A percentile compares a stretch with the other conserved stretches of the same genome.
phyloP scores from a whole-genome alignment of 2,888 invertebrate species.

The Polydrusus tereticollis region DNA sequence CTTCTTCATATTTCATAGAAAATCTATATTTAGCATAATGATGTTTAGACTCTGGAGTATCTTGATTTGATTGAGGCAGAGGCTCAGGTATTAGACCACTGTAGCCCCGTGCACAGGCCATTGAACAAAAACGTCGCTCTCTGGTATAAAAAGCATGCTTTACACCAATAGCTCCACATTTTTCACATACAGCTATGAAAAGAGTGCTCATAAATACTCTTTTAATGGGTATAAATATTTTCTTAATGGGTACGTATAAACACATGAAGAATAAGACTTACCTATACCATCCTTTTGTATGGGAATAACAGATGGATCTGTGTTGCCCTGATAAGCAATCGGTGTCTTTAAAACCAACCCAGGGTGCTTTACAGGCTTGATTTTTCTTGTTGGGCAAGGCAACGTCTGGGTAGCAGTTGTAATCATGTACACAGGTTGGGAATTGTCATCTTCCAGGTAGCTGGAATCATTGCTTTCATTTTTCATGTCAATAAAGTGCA shows the following conservation, averaged over 20 bases:
- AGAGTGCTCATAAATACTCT: not conserved
- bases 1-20: conserved; percentile 64
- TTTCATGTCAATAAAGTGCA: conserved; percentile 65
- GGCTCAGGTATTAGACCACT: conserved; percentile 66
- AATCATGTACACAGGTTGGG: conserved; percentile 67
- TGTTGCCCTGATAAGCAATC: conserved; percentile 83
- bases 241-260: no score
- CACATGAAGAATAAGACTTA: no score
- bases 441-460: conserved; percentile 69
- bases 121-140: conserved; percentile 84
- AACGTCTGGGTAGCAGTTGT: conserved; percentile 72
- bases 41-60: conserved; percentile 58
- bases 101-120: conserved; percentile 79
- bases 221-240: no score
- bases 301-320: conserved; percentile 88
- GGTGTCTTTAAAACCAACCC: conserved; percentile 82
- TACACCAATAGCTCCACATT: conserved; percentile 87
- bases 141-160: conserved; percentile 90
- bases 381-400: conserved; percentile 72
- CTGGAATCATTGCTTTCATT: conserved; percentile 66
- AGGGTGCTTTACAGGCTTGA: conserved; percentile 81
- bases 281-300: conserved; percentile 92
- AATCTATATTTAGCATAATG: conserved; percentile 65
- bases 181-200: conserved; percentile 82
- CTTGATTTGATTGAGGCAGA: conserved; percentile 60